A percentile compares a stretch with the other conserved stretches of the same genome.
Conservation (phyloP, 2,113 vertebrate genomes). For the Bubo blakistoni region DNA sequence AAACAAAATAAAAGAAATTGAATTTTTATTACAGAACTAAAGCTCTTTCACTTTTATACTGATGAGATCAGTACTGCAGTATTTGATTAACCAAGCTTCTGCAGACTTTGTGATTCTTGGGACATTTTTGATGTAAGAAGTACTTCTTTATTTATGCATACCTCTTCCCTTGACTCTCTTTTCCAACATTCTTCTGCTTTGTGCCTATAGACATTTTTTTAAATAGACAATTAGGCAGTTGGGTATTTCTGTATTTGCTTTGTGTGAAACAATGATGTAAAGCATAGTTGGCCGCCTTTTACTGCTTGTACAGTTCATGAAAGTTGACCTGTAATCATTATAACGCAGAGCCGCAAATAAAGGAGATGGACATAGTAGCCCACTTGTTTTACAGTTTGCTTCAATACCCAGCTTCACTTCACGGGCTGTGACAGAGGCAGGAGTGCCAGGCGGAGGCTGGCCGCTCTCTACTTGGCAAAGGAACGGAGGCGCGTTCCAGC, state of each 20-base stretch:
- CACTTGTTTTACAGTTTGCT: conserved; percentile 36
- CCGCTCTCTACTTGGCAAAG: neutral
- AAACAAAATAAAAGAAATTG: conserved; percentile 58
- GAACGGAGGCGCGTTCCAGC: rapidly evolving
- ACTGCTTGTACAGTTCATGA: conserved; percentile 75
- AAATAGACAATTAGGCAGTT: conserved; percentile 70
- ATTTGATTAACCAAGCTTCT: conserved; percentile 77
- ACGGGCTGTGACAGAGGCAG: neutral
- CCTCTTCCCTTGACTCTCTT: conserved; percentile 51
- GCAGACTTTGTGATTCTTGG: conserved; percentile 77
- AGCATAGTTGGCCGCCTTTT: conserved; percentile 69
- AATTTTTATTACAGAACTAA: conserved; percentile 81
- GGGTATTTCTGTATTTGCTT: conserved; percentile 72
- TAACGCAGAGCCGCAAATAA: conserved; percentile 73
- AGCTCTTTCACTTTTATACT: conserved; percentile 82
- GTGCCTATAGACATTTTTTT: conserved; percentile 73
- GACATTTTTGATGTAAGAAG: conserved; percentile 77
- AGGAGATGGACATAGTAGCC: conserved; percentile 62
- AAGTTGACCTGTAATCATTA: conserved; percentile 71
- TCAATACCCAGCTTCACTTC: neutral
- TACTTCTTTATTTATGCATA: conserved; percentile 78
- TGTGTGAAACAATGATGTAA: conserved; percentile 76
- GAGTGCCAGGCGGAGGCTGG: neutral
- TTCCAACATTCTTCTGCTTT: conserved; percentile 69
- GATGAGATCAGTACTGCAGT: conserved; percentile 80